Conservation (phyloP, 1,140 invertebrate genomes). For the Paracyclopina nana region DNA sequence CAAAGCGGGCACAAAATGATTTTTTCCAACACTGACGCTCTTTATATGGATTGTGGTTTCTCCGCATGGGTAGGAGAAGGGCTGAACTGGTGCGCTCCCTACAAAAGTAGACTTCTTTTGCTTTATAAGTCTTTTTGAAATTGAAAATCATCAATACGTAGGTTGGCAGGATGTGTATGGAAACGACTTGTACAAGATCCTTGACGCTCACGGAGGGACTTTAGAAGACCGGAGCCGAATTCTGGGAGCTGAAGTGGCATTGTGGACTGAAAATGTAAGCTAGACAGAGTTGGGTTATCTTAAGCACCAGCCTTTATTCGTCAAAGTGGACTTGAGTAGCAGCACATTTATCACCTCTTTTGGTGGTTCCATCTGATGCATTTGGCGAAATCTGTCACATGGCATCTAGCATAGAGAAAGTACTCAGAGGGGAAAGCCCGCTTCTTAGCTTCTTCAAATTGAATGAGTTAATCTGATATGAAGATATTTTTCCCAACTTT, state of each 20-base stretch:
- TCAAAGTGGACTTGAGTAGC: too few species aligned
- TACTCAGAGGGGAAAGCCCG: too few species aligned
- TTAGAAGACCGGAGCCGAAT: constrained; percentile 25
- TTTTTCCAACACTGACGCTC: constrained; percentile 59
- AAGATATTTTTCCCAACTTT: too few species aligned
- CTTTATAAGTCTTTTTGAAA: neutral
- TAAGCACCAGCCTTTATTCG: too few species aligned
- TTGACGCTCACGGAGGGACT: constrained; percentile 26
- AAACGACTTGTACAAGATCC: constrained; percentile 44
- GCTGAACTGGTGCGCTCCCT: constrained; percentile 20
- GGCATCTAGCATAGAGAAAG: too few species aligned
- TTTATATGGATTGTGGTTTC: constrained; percentile 63
- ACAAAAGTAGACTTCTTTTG: constrained; percentile 10
- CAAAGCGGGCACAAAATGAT: constrained; percentile 48
- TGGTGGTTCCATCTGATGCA: too few species aligned
- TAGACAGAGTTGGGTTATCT: too few species aligned
- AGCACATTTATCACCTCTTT: too few species aligned
- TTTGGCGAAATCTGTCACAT: too few species aligned
- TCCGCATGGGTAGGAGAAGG: constrained; percentile 45
- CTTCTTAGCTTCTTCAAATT: too few species aligned
- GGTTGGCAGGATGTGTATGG: constrained; percentile 67
- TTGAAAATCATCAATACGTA: constrained; percentile 3
- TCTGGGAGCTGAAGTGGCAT: constrained; percentile 48
- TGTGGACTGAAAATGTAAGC: constrained; percentile 46
- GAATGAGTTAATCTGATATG: too few species aligned